A percentile compares a stretch with the other conserved stretches of the same genome.
Conservation (phyloP, 2,888 invertebrate genomes). For the Hydropsyche betteni region DNA sequence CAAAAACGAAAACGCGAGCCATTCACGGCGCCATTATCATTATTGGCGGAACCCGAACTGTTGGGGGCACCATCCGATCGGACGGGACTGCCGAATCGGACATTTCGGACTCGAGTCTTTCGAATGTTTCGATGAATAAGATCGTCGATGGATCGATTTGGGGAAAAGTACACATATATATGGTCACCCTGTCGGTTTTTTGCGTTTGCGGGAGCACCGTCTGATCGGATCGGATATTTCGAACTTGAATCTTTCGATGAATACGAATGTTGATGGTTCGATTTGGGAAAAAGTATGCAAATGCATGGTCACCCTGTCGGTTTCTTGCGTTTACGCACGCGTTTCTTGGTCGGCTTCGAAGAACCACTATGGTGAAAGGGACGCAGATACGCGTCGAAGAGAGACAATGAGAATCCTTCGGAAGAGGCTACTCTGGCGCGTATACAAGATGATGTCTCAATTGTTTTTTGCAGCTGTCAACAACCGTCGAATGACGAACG, state of each 20-base stretch:
- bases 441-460: slow-evolving; percentile 40
- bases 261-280: no score
- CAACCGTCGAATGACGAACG: slow-evolving; percentile 2
- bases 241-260: no score
- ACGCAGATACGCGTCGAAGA: background rate
- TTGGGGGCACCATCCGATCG: background rate
- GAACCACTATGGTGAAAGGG: slow-evolving; percentile 10
- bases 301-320: background rate
- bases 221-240: no score
- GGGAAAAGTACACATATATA: no score
- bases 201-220: no score
- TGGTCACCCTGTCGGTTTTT: slow-evolving; percentile 1
- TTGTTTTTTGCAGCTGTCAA: slow-evolving; percentile 34
- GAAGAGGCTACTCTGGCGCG: slow-evolving; percentile 26
- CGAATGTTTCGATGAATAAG: no score
- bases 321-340: slow-evolving; percentile 20
- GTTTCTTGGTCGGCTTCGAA: slow-evolving; percentile 21
- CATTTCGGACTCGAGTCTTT: no score
- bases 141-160: no score
- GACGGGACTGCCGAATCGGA: no score
- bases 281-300: no score
- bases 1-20: slow-evolving; percentile 31
- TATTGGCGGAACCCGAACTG: slow-evolving; percentile 46
- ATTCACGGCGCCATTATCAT: slow-evolving; percentile 47
- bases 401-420: slow-evolving; percentile 3